Conservation (phyloP, 1,140 invertebrate genomes). For the Drosophila nebulosa region DNA sequence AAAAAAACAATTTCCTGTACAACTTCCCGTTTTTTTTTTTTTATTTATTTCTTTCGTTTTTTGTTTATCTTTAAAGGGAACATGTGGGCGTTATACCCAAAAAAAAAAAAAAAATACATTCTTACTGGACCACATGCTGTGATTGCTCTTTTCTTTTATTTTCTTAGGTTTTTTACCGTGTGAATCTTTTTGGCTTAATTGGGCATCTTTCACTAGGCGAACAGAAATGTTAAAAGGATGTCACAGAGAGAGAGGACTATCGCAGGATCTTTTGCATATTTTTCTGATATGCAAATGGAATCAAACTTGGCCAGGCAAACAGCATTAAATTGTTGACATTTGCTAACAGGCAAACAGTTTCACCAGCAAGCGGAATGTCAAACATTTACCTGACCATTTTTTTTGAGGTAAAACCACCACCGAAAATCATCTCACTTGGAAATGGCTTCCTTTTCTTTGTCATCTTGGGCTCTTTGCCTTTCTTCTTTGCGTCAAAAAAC, state of each 20-base stretch:
- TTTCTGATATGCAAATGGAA: conserved; percentile 44
- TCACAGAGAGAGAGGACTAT: background rate
- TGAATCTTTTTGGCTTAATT: conserved; percentile 41
- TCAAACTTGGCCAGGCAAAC: conserved; percentile 13
- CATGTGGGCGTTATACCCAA: background rate
- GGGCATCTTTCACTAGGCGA: conserved; percentile 35
- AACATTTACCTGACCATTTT: background rate
- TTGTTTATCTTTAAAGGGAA: conserved; percentile 17
- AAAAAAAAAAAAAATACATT: no score
- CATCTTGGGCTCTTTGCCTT: no score
- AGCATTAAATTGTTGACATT: conserved; percentile 37
- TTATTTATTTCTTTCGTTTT: conserved; percentile 14
- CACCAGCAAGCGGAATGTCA: conserved; percentile 12
- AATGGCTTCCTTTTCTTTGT: conserved; percentile 10
- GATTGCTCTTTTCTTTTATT: conserved; percentile 10
- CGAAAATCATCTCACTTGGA: background rate
- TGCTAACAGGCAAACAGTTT: conserved; percentile 49
- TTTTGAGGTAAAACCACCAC: background rate
- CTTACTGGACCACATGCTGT: conserved; percentile 36
- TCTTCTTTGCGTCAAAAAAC: no score
- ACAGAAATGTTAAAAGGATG: conserved; percentile 15
- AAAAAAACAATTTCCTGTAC: conserved; percentile 27
- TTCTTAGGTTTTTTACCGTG: conserved; percentile 25
- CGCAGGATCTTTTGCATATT: background rate
- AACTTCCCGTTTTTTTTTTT: conserved; percentile 27